Conservation (phyloP, 1,140 invertebrate genomes). For the Holotrichia oblita region DNA sequence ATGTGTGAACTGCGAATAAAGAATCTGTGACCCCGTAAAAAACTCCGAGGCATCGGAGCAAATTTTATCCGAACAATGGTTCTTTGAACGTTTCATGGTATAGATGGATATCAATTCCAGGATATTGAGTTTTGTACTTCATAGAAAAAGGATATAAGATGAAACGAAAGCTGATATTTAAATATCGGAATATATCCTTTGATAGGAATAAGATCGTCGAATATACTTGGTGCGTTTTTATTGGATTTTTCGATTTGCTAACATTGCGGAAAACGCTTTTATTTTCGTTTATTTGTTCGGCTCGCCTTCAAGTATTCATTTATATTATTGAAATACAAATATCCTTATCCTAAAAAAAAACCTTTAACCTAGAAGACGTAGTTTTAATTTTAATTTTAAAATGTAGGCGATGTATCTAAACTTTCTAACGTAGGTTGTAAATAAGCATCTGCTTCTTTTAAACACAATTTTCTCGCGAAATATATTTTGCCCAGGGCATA, state of each 20-base stretch:
- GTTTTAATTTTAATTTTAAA: not conserved
- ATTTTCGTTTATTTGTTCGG: not conserved
- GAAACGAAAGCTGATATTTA: not conserved
- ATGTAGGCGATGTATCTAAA: not conserved
- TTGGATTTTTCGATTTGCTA: not conserved
- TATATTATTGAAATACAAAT: too few species aligned
- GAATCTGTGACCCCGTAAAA: slow-evolving; percentile 5
- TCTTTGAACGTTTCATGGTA: not conserved
- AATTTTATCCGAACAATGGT: not conserved
- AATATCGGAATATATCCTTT: slow-evolving; percentile 9
- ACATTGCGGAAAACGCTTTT: not conserved
- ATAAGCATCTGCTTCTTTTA: not conserved
- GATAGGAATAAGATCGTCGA: not conserved
- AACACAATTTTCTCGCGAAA: not conserved
- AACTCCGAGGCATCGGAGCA: not conserved
- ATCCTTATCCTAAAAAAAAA: not conserved
- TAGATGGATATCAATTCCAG: not conserved
- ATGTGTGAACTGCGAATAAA: not conserved
- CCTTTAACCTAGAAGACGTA: not conserved
- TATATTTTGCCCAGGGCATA: not conserved
- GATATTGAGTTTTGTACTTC: slow-evolving; percentile 13
- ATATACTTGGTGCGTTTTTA: not conserved
- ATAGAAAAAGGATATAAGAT: not conserved
- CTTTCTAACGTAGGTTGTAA: not conserved
- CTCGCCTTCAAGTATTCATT: too few species aligned